Evolutionary conservation across 2,797 vertebrate species (phyloP), one percentile per base, ranked within the genome.

Genomic region (Sebastes itinus): DNA sequence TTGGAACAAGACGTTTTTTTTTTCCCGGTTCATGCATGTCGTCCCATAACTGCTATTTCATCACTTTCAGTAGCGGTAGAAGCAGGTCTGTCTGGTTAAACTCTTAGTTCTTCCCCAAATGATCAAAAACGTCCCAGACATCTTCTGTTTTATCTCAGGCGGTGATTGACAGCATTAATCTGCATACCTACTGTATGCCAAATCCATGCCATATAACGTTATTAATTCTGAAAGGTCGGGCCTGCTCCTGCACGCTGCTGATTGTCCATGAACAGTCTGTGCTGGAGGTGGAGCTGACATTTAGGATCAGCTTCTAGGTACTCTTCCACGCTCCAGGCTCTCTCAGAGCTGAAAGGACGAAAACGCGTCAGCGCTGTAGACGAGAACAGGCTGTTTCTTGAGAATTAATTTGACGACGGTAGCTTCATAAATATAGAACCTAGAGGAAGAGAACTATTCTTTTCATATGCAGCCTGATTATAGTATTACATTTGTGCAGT

Each of bases 201-300:
- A 27, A 52, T 49, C 25, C 28, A n/a, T 10, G 32, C 6, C 13
- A 5, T 6, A 4, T 12, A 18, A 4, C 2, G 0, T 38, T 28
- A 64, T 72, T 65, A 18, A 55, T 27, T 46, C 60, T 49, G 35
- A 91, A 92, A 92, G 79, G 82, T 90, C 83, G 89, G 72, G 78
- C 90, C 81, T 92, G 89, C 80, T 81, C 28, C 64, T 77, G 85
- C 92, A 79, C 60, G 89, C 49, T 42, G 10, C 16, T 20, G 27
- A 6, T 63, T 54, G n/a, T 69, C 61, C 7, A 5, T 46, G 38
- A 66, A 22, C 16, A 28, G 49, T 67, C 12, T 2, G 61, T 22
- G 11, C 3, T 6, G 14, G 63, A 88, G 88, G 84, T 22, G 84
- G 76, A 82, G 87, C 71, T 91, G 84, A 80, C 80, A 84, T 87